Percentiles rank a stretch among this genome's conserved stretches.
phyloP scores from a whole-genome alignment of 2,797 vertebrate genomes.

The Gallinago solitaria region DNA sequence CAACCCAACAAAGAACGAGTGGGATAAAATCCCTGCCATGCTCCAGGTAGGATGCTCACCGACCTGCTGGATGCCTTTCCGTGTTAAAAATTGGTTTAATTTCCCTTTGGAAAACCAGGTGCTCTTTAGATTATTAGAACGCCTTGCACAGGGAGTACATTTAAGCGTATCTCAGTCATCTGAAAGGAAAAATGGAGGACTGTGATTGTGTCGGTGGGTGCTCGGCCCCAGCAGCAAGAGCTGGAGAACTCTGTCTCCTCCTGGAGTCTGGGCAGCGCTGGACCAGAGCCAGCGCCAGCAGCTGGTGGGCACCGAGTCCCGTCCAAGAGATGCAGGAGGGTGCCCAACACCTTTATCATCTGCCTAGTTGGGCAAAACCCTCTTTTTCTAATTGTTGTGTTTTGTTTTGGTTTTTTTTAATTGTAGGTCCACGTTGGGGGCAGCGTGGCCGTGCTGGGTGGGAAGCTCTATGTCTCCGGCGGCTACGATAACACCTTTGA shows the following conservation, averaged over 20 bases:
- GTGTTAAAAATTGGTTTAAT: background rate
- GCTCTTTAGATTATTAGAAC: background rate
- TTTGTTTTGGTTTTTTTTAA: background rate
- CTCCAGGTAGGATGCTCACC: constrained; percentile 84
- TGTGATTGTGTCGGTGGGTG: accelerated
- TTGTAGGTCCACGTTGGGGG: constrained; percentile 93
- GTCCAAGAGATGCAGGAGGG: accelerated
- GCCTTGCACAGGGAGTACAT: accelerated
- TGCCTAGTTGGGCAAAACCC: accelerated
- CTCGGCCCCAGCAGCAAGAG: background rate
- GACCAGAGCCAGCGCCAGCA: background rate
- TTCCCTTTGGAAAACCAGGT: background rate
- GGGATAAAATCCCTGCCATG: constrained; percentile 95
- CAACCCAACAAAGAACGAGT: constrained; percentile 90
- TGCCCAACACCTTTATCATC: accelerated
- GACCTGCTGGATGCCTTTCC: accelerated
- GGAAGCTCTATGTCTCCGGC: constrained; percentile 91
- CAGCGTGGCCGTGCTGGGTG: constrained; percentile 90
- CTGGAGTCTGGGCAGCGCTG: accelerated
- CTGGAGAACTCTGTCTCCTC: too few relatives aligned
- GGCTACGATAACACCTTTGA: constrained; percentile 97
- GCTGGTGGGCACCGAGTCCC: background rate
- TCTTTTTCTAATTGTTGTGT: accelerated
- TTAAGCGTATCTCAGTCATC: accelerated
- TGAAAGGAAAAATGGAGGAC: too few relatives aligned